Evolutionary conservation across 2,888 invertebrate genomes (phyloP).

Genomic region (Seladonia tumulorum): DNA sequence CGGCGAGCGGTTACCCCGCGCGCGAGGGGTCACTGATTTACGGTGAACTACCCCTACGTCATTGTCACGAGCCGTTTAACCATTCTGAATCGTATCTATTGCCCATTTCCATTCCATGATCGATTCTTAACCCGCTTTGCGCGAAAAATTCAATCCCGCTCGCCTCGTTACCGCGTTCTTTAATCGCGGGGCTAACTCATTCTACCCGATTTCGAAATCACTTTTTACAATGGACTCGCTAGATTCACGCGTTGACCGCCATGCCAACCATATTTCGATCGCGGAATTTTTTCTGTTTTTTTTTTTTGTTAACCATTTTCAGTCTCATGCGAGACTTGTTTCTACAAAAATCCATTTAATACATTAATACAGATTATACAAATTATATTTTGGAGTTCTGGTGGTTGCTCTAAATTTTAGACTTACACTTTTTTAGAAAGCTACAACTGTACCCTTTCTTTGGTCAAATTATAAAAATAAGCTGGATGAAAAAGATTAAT

Average conservation of each 20-base stretch:
- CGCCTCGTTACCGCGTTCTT: neutral
- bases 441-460: too few species aligned
- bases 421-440: too few species aligned
- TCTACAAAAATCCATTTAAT: too few species aligned
- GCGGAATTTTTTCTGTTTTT: neutral
- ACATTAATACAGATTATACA: too few species aligned
- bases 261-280: neutral
- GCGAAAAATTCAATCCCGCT: constrained; percentile 10
- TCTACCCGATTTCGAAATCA: neutral
- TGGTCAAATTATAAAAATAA: too few species aligned
- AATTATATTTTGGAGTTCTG: too few species aligned
- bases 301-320: too few species aligned
- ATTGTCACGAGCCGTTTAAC: constrained; percentile 72
- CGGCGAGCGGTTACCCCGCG: constrained; percentile 22
- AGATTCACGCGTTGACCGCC: neutral
- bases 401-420: too few species aligned
- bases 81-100: constrained; percentile 32
- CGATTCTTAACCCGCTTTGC: constrained; percentile 24
- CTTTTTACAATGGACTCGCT: neutral
- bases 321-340: too few species aligned
- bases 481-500: too few species aligned
- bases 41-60: constrained; percentile 66
- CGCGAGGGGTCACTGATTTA: constrained; percentile 65
- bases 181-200: constrained; percentile 19
- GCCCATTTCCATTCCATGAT: constrained; percentile 42